These are phyloP conservation scores for Microtus ochrogaster DNA, from an alignment of 2,113 vertebrate species.

Conservation along the genomic window DNA sequence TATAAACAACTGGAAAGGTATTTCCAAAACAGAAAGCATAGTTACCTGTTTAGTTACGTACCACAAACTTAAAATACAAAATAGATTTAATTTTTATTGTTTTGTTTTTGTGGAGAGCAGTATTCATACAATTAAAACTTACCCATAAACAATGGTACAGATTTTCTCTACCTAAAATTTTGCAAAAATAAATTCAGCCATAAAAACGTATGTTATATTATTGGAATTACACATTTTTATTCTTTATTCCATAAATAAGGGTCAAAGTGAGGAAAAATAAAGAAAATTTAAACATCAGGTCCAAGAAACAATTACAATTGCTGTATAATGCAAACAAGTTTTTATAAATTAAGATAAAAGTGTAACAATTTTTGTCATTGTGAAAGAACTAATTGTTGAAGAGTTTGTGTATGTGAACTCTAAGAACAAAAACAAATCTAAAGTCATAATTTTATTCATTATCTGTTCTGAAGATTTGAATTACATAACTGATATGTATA, in stretches of 20 bases:
- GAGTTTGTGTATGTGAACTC: no score
- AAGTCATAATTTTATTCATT: no score
- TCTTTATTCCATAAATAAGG: neutral
- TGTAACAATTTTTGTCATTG: no score
- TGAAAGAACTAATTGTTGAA: no score
- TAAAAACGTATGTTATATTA: neutral
- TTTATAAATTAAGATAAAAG: neutral
- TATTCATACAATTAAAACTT: neutral
- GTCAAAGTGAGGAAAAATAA: neutral
- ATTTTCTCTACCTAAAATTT: neutral
- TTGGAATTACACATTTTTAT: neutral
- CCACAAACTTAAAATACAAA: neutral
- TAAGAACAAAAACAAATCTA: no score
- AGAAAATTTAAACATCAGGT: neutral
- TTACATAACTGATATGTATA: neutral
- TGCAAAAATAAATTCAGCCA: neutral
- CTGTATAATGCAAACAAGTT: neutral
- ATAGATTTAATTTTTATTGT: neutral
- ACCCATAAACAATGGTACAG: neutral
- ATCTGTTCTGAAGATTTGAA: neutral
- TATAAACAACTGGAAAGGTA: neutral
- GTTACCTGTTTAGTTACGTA: no score
- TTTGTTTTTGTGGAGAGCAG: neutral
- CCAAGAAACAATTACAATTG: neutral
- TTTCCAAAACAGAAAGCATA: neutral